Base-by-base conservation (phyloP, 2,888 invertebrate genomes). In the Ceratothoa steindachneri region DNA sequence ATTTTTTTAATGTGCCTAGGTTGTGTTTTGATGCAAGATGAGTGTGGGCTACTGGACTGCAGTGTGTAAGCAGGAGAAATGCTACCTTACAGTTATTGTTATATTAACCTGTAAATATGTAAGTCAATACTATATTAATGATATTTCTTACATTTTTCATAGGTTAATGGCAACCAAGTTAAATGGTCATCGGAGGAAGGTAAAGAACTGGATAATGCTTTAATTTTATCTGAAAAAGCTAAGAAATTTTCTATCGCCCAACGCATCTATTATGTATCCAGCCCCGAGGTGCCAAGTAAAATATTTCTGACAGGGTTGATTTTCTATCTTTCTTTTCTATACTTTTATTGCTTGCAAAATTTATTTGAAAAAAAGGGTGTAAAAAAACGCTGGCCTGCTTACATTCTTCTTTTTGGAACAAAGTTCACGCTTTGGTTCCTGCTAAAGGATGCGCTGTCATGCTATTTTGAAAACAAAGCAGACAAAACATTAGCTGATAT, bases 161-260 rank as follows among this genome's bases (percentile, higher is more conserved):
- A 41, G 41, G 7, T 41, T 5, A 41, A 41, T 41, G 15, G 7
- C 41, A 41, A 9, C 7, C 15, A 9, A 15, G 15, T 41, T 41
- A 15, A 41, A 5, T 41, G 41, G 41, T 41, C 41, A 41, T 41
- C 41, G 5, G 41, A 41, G 41, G 5, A 5, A 41, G 41, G 41
- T 15, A 5, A 15, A 15, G 15, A 41, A 15, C 15, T 41, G 15
- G 41, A 41, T 9, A 15, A 41, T 9, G 15, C 15, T 41, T 41
- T 41, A 5, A 41, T 41, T 15, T 41, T 41, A 41, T 41, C 41
- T 24, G 30, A 67, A 4, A 70, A 75, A 5, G 75, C 75, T n/a
- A 75, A 75, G 19, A 72, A 75, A 30, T 75, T 72, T 60, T 72
- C 70, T 12, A 41, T 75, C 24, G 72, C 72, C 27, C 30, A 72